Evolutionary conservation across 2,113 vertebrate genomes (phyloP).

Genomic region (Amphiprion ocellaris): DNA sequence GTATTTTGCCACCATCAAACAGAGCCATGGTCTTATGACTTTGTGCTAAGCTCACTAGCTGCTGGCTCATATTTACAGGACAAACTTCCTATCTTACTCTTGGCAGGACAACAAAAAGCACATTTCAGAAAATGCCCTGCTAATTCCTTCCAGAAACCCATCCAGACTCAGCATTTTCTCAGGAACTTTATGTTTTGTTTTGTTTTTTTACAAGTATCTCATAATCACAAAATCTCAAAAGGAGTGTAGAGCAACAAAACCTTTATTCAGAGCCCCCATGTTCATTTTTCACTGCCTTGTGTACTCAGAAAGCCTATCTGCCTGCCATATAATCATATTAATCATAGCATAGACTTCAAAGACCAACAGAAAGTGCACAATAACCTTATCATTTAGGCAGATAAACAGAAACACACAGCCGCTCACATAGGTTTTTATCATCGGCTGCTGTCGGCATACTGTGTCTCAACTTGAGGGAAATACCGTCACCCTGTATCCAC

Average conservation of each 20-base stretch:
- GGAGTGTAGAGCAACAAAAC: not conserved
- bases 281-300: not conserved
- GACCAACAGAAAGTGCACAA: conserved; percentile 15
- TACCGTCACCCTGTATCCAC: not conserved
- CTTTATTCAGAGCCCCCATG: not conserved
- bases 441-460: conserved; percentile 16
- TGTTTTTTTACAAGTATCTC: too few relatives aligned
- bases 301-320: not conserved
- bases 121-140: too few relatives aligned
- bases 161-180: too few relatives aligned
- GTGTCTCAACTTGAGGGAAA: conserved; percentile 39
- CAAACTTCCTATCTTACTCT: too few relatives aligned
- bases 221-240: not conserved
- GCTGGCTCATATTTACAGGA: not conserved
- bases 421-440: conserved; percentile 33
- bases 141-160: too few relatives aligned
- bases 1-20: too few relatives aligned
- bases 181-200: too few relatives aligned
- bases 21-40: too few relatives aligned
- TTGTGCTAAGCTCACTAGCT: too few relatives aligned
- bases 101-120: too few relatives aligned
- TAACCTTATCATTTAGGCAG: conserved; percentile 38
- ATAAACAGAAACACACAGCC: conserved; percentile 41
- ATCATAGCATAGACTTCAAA: conserved; percentile 18
- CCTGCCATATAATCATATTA: not conserved